Evolutionary conservation across 2,113 vertebrate genomes (phyloP).

Genomic region (Romanogobio albipinnatus): DNA sequence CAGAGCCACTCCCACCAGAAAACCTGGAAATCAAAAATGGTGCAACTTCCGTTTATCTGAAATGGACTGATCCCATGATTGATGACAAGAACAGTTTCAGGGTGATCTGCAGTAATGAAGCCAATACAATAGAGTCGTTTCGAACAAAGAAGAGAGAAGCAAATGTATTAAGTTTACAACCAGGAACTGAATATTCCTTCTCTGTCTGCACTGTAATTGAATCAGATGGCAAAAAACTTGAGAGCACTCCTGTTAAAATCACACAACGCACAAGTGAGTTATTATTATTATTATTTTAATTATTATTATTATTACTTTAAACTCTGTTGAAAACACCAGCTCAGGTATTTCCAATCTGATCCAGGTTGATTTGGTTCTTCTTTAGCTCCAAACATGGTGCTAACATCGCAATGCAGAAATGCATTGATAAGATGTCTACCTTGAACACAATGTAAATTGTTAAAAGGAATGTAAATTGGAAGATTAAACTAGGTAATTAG

Average conservation of each 20-base stretch:
- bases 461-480: too few relatives aligned
- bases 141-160: neutral
- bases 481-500: too few relatives aligned
- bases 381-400: neutral
- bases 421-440: neutral
- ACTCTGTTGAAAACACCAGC: neutral
- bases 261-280: conserved; percentile 43
- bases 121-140: neutral
- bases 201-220: conserved; percentile 32
- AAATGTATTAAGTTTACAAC: neutral
- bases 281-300: neutral
- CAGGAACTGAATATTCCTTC: conserved; percentile 44
- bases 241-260: conserved; percentile 4
- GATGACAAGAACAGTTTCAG: neutral
- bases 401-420: neutral
- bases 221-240: neutral
- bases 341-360: too few relatives aligned
- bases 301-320: neutral
- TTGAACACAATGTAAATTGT: too few relatives aligned
- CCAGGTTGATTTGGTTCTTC: neutral
- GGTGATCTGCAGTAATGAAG: neutral
- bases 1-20: neutral
- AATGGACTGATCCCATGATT: neutral
- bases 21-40: neutral
- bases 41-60: neutral